phyloP scores from a whole-genome alignment of 2,797 vertebrate species.

The Danio aesculapii region DNA sequence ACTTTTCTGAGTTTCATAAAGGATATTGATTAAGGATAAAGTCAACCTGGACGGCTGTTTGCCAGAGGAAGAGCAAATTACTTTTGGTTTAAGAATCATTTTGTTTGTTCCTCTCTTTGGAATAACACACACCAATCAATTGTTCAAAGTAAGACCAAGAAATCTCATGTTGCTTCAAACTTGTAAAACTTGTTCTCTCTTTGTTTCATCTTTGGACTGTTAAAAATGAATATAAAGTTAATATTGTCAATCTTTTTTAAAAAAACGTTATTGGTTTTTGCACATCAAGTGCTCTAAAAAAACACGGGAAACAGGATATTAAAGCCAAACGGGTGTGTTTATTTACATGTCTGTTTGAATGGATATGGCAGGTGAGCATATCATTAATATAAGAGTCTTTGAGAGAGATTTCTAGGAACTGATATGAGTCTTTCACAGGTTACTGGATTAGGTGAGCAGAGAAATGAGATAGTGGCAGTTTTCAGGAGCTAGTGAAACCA shows the following conservation, averaged over 20 bases:
- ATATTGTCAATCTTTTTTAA: not conserved
- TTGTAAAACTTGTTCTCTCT: not conserved
- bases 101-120: not conserved
- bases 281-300: too few species aligned
- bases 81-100: not conserved
- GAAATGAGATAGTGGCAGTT: too few species aligned
- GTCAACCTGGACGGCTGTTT: not conserved
- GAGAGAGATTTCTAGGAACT: too few species aligned
- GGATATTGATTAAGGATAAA: not conserved
- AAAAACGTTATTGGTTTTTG: not conserved
- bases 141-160: not conserved
- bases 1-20: not conserved
- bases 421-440: too few species aligned
- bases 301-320: too few species aligned
- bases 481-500: too few species aligned
- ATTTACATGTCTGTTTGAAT: too few species aligned
- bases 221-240: not conserved
- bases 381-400: too few species aligned
- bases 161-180: not conserved
- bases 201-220: not conserved
- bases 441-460: too few species aligned
- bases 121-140: not conserved
- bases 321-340: too few species aligned
- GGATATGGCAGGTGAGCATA: too few species aligned
- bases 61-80: not conserved